Percentiles rank a stretch among this genome's conserved stretches.
These are phyloP conservation scores for Odontomyia ornata DNA, from an alignment of 2,888 invertebrate genomes.

Conservation along the genomic window DNA sequence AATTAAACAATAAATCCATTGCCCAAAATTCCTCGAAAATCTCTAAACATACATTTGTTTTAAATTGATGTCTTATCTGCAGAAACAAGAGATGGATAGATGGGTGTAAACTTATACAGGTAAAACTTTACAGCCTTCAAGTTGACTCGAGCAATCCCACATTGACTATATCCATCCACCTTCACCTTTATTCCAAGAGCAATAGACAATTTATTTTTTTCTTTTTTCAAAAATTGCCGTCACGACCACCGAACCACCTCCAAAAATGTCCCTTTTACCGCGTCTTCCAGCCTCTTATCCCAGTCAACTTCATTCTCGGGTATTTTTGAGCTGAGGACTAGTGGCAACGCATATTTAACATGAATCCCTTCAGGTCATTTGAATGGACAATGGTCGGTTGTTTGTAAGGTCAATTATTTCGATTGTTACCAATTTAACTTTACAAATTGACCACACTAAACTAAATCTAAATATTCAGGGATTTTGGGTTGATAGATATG, in stretches of 20 bases:
- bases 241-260: neutral
- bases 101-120: neutral
- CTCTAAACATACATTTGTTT: conserved; percentile 32
- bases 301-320: neutral
- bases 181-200: neutral
- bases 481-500: neutral
- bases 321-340: neutral
- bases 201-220: neutral
- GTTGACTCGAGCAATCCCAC: too few species aligned
- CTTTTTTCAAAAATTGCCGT: neutral
- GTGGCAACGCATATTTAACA: conserved; percentile 24
- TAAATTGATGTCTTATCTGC: conserved; percentile 13
- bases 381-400: conserved; percentile 42
- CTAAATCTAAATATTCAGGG: neutral
- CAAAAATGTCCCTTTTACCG: neutral
- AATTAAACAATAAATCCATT: neutral
- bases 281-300: neutral
- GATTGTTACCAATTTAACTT: conserved; percentile 40
- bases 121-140: neutral
- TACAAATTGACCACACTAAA: conserved; percentile 19
- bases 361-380: conserved; percentile 29
- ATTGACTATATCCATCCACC: neutral
- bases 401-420: conserved; percentile 40
- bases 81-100: neutral
- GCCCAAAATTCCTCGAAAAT: neutral